Conservation (phyloP, 2,797 vertebrate genomes). For the Hipposideros larvatus region DNA sequence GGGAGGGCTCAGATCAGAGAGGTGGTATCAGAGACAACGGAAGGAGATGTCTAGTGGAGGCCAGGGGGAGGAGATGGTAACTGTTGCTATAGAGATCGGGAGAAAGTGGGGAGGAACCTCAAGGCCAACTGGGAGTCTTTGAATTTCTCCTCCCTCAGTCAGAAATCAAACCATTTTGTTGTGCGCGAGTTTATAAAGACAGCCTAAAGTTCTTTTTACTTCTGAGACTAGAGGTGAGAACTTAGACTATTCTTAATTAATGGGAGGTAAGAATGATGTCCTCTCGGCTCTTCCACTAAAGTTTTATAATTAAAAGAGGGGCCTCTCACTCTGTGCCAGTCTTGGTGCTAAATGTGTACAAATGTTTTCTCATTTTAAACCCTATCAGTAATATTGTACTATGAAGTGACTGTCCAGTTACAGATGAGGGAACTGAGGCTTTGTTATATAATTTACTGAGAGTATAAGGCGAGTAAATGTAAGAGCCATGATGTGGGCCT, state of each 20-base stretch:
- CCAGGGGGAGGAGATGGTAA: background rate
- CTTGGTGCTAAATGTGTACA: background rate
- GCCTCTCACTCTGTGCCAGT: background rate
- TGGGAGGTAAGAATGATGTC: background rate
- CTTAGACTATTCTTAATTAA: background rate
- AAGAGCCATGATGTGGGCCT: background rate
- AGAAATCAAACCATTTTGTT: background rate
- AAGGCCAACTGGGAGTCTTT: background rate
- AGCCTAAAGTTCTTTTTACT: background rate
- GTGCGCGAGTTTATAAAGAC: background rate
- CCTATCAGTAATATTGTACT: background rate
- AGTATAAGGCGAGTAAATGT: background rate
- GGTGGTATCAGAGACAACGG: background rate
- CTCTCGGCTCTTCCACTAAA: background rate
- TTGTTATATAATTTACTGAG: background rate
- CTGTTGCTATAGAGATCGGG: background rate
- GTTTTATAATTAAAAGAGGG: background rate
- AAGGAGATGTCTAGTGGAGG: background rate
- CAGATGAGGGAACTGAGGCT: background rate
- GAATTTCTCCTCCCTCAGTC: background rate
- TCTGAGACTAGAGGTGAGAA: background rate
- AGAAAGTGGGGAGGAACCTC: background rate
- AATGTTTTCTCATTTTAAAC: background rate
- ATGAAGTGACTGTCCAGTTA: background rate
- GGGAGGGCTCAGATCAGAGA: background rate